Evolutionary conservation across 2,113 vertebrate genomes (phyloP).

Genomic region (Siniperca chuatsi): DNA sequence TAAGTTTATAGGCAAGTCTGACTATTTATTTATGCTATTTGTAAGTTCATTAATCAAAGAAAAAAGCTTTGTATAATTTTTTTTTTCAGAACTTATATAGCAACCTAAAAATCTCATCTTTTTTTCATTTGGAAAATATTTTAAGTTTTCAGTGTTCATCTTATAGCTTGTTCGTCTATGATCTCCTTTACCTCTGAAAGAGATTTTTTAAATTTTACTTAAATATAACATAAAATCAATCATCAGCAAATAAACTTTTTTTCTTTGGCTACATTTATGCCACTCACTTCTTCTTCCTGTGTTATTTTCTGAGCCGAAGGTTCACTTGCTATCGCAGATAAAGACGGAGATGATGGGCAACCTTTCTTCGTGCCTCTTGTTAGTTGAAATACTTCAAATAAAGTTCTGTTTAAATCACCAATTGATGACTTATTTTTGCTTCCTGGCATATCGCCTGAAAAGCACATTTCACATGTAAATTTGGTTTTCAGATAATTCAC

Average conservation of each 20-base stretch:
- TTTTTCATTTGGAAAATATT: background rate
- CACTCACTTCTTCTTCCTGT: background rate
- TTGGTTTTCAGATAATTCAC: background rate
- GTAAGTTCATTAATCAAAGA: background rate
- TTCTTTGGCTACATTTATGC: background rate
- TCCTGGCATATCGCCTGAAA: background rate
- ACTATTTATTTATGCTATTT: background rate
- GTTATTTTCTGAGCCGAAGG: background rate
- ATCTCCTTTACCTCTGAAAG: background rate
- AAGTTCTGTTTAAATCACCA: background rate
- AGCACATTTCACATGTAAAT: background rate
- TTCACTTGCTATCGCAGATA: background rate
- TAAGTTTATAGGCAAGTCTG: background rate
- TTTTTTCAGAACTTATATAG: background rate
- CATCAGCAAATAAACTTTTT: conserved; percentile 4
- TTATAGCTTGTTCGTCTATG: background rate
- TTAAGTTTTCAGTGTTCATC: background rate
- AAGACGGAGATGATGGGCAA: background rate
- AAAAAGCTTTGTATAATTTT: background rate
- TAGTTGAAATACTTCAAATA: background rate
- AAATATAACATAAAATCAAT: background rate
- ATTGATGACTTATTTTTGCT: too few species aligned
- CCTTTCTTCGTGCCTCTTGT: background rate
- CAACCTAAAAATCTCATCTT: background rate
- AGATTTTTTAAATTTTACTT: background rate